These are phyloP conservation scores for Clivina fossor DNA, from an alignment of 2,888 invertebrate species.

Conservation along the genomic window DNA sequence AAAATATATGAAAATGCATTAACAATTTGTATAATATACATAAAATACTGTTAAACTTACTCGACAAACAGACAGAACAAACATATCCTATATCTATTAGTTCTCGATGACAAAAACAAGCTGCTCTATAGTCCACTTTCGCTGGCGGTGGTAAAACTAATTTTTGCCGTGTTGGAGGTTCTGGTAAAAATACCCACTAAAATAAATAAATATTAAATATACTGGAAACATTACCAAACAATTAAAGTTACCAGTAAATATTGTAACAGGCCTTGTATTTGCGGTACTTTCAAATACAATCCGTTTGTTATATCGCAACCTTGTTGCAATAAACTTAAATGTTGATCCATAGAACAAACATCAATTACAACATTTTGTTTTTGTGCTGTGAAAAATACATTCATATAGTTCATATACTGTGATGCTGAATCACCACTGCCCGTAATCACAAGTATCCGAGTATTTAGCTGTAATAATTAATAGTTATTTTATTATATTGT, in stretches of 20 bases:
- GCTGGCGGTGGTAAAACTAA: slow-evolving; percentile 86
- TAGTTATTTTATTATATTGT: slow-evolving; percentile 3
- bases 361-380: slow-evolving; percentile 86
- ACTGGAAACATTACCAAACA: slow-evolving; percentile 19
- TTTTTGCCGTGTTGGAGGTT: slow-evolving; percentile 75
- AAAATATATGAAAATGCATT: no score
- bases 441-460: slow-evolving; percentile 82
- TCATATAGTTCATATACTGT: slow-evolving; percentile 99
- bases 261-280: slow-evolving; percentile 82
- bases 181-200: slow-evolving; percentile 92
- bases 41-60: slow-evolving; percentile 60
- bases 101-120: slow-evolving; percentile 96
- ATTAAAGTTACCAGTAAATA: slow-evolving; percentile 72
- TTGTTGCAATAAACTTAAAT: slow-evolving; percentile 88
- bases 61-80: slow-evolving; percentile 95
- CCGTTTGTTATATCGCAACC: slow-evolving; percentile 97
- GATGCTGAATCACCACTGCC: slow-evolving; percentile 89
- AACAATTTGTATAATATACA: no score
- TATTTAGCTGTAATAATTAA: slow-evolving; percentile 57
- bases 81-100: slow-evolving; percentile 96
- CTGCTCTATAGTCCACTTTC: slow-evolving; percentile 94
- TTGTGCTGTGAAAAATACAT: slow-evolving; percentile 92
- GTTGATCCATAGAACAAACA: slow-evolving; percentile 89
- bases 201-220: slow-evolving; percentile 39
- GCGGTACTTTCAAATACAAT: slow-evolving; percentile 84